Base-by-base conservation (phyloP, 2,797 vertebrate genomes). In the Sebastes kiyomatsui region DNA sequence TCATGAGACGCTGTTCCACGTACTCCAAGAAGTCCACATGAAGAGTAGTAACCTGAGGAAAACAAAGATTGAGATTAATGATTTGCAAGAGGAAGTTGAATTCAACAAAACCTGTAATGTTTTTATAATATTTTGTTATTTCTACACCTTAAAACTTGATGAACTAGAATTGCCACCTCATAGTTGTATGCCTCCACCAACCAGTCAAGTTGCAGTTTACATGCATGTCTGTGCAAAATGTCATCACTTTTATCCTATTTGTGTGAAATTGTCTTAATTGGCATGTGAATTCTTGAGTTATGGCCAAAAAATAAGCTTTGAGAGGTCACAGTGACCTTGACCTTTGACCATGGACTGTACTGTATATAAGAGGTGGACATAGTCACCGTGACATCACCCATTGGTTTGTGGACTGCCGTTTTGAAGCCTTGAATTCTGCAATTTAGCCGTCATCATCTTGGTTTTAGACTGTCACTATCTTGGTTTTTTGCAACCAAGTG, bases 1-100 rank as follows among this genome's bases (percentile, higher is more conserved):
- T 77, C 56, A 73, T 56, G 35, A 67, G 71, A 73, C 42, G 49
- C 6, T 65, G 20, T 28, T 49, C 23, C 58, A 55, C 14, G 20
- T 27, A 11, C 22, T 72, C 62, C 75, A 78, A 42, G 1, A 78
- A 27, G 58, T 87, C 77, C 75, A 69, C 27, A 23, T 38, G 30
- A 79, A 56, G 5, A 35, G 72, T 8, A 66, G 23, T 12, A 13
- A 86, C 88, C 93, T 94, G 78, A 32, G 55, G 11, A 71, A 82
- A 80, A 84, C 4, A 84, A 79, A 85, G 54, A 67, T 6, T n/a
- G 68, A n/a, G 22, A 74, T 87, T 73, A 87, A 73, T 55, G 35
- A 83, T 68, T 67, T 61, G 33, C 42, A 80, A 69, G 61, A 79
- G 3, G 6, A 69, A 56, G 16, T 6, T 5, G 6, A 73, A 6